Percentiles rank a stretch among this genome's conserved stretches.
Evolutionary conservation across 2,113 vertebrate species (phyloP).

Genomic region (Irena cyanogastra): DNA sequence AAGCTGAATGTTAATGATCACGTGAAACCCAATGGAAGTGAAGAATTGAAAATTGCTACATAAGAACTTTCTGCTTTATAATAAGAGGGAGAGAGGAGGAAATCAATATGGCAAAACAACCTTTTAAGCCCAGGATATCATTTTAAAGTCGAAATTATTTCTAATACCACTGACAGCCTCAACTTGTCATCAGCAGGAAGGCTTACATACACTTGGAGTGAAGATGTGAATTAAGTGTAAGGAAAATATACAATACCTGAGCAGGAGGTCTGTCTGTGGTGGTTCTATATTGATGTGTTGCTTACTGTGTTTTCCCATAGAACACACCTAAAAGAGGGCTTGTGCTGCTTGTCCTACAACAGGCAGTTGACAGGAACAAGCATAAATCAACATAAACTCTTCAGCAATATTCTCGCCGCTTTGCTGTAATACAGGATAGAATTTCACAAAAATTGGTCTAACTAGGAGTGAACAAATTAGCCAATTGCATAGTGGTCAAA

Average conservation of each 20-base stretch:
- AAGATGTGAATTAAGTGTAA: background rate
- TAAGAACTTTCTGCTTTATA: background rate
- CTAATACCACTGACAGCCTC: background rate
- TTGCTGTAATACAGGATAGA: background rate
- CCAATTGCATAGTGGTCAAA: constrained; percentile 3
- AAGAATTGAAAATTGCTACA: background rate
- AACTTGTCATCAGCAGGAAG: background rate
- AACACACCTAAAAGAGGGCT: background rate
- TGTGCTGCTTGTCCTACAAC: background rate
- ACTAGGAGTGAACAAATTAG: constrained; percentile 28
- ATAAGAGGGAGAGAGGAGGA: fast-evolving
- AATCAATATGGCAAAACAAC: background rate
- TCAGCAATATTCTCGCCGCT: fast-evolving
- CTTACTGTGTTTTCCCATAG: background rate
- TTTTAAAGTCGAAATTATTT: background rate
- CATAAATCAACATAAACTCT: background rate
- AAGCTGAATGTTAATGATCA: background rate
- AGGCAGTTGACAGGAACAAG: background rate
- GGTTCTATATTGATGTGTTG: background rate
- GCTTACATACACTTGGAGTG: background rate
- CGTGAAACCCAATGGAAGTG: background rate
- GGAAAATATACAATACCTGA: background rate
- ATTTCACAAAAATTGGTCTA: constrained; percentile 50
- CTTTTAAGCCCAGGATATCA: background rate
- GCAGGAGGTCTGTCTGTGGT: background rate